These are phyloP conservation scores for Coreius guichenoti DNA, from an alignment of 2,797 vertebrate genomes.

Conservation along the genomic window DNA sequence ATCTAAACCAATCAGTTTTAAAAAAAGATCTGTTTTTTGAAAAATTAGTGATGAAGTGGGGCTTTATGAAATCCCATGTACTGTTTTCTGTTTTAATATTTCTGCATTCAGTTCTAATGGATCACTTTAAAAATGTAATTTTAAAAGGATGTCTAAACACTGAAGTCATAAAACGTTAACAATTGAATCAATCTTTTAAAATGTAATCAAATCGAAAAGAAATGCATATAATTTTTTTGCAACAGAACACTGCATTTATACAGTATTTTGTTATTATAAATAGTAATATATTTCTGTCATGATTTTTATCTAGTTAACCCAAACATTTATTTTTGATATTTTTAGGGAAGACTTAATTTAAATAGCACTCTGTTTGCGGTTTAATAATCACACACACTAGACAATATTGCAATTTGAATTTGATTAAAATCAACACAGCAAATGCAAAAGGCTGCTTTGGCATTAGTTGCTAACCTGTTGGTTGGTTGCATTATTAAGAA, in stretches of 20 bases:
- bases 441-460: neutral
- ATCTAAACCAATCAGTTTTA: too few species aligned
- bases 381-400: too few species aligned
- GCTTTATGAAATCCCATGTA: neutral
- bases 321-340: neutral
- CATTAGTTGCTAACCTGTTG: neutral
- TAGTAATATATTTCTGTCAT: too few species aligned
- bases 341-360: neutral
- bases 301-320: too few species aligned
- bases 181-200: neutral
- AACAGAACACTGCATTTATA: too few species aligned
- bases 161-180: neutral
- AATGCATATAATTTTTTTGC: too few species aligned
- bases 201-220: neutral
- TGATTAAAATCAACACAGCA: neutral
- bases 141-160: neutral
- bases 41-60: neutral
- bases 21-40: neutral
- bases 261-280: too few species aligned
- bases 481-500: neutral
- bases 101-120: neutral
- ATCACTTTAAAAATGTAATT: neutral
- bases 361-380: too few species aligned
- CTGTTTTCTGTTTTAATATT: neutral
- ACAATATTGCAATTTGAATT: too few species aligned